phyloP scores from a whole-genome alignment of 2,888 invertebrate genomes.

The Xestia c-nigrum region DNA sequence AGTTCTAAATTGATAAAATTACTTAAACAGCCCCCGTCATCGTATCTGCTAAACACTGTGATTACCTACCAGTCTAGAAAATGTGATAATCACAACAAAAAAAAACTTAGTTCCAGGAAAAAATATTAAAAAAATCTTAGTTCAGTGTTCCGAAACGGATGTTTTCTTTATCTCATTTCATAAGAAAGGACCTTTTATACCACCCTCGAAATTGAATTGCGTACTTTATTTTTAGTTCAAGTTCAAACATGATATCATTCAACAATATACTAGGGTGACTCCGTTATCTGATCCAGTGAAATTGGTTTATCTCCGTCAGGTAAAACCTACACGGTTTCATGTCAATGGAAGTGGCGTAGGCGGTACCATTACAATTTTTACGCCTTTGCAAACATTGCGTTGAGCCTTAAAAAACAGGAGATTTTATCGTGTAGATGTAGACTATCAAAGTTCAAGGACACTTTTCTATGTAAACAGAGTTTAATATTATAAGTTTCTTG shows the following conservation, averaged over 20 bases:
- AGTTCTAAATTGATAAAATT: no score
- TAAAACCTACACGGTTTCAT: slow-evolving; percentile 11
- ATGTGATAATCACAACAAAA: neutral
- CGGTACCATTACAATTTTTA: slow-evolving; percentile 18
- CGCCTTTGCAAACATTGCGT: slow-evolving; percentile 3
- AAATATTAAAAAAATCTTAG: no score
- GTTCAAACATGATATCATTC: slow-evolving; percentile 3
- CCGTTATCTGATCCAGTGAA: slow-evolving; percentile 9
- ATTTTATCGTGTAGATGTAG: neutral
- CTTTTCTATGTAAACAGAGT: neutral
- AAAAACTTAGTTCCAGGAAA: no score
- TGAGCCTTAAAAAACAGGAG: slow-evolving; percentile 7
- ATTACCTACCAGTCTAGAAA: no score
- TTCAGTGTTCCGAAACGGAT: neutral
- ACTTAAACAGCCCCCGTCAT: no score
- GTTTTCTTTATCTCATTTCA: neutral
- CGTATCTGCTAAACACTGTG: neutral
- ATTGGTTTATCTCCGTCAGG: slow-evolving; percentile 19
- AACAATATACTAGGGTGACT: neutral
- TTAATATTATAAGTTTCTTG: neutral
- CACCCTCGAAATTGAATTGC: neutral
- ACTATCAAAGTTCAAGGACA: slow-evolving; percentile 6
- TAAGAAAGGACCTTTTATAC: neutral
- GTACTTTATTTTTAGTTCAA: slow-evolving; percentile 24
- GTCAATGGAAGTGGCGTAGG: slow-evolving; percentile 11